Evolutionary conservation across 2,113 vertebrate genomes (phyloP).

Genomic region (Macheiramphus alcinus): DNA sequence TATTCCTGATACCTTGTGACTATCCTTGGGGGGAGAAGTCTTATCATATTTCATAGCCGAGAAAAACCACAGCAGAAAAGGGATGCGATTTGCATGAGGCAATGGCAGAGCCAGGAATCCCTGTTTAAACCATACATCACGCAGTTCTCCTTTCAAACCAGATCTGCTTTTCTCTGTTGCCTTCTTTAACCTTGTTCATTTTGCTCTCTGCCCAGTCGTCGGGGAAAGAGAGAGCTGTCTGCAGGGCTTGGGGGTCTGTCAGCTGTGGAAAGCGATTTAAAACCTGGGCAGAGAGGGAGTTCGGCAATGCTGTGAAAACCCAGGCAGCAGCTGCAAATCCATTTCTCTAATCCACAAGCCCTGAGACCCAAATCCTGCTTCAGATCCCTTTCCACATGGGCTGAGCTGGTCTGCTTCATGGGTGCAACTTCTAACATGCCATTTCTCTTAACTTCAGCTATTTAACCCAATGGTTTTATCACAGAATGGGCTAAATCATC

Average conservation of each 20-base stretch:
- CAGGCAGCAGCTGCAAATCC: neutral
- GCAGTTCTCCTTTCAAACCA: neutral
- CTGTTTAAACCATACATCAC: neutral
- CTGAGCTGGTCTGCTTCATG: neutral
- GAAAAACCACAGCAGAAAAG: neutral
- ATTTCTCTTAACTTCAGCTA: neutral
- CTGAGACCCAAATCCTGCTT: neutral
- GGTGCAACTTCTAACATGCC: neutral
- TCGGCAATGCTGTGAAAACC: neutral
- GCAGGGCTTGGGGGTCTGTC: neutral
- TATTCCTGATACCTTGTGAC: neutral
- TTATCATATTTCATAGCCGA: neutral
- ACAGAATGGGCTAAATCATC: neutral
- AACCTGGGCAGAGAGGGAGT: neutral
- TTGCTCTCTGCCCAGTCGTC: accelerated
- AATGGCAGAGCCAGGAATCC: neutral
- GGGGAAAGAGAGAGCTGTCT: neutral
- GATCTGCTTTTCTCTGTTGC: neutral
- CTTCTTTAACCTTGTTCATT: neutral
- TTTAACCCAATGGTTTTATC: neutral
- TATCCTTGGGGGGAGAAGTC: neutral
- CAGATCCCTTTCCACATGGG: neutral
- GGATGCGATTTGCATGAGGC: neutral
- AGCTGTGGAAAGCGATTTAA: neutral
- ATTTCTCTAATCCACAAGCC: neutral